Evolutionary conservation across 2,797 vertebrate species (phyloP).

Genomic region (Synanceia verrucosa): DNA sequence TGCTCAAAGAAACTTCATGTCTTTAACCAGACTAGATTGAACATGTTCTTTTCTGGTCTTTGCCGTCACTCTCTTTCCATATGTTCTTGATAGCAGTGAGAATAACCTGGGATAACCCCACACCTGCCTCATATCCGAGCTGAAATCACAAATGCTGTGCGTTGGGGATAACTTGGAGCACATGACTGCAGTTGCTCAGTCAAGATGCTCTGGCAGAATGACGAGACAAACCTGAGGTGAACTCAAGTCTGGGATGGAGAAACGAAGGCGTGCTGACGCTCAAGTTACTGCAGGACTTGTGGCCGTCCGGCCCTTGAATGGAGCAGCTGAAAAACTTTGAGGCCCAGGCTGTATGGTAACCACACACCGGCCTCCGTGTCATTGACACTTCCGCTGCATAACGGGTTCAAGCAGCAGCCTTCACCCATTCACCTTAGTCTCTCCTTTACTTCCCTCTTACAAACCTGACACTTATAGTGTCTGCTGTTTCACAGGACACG

Average conservation of each 20-base stretch:
- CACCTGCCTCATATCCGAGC: neutral
- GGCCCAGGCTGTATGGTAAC: conserved; percentile 63
- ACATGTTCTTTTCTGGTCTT: neutral
- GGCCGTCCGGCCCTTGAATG: conserved; percentile 56
- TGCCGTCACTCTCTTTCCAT: neutral
- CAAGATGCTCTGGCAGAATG: conserved; percentile 44
- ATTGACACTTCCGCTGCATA: conserved; percentile 70
- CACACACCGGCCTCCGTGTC: conserved; percentile 68
- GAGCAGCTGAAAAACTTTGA: conserved; percentile 52
- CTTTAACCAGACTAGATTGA: neutral
- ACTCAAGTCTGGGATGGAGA: conserved; percentile 22
- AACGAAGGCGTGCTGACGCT: conserved; percentile 40
- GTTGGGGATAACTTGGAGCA: conserved; percentile 8
- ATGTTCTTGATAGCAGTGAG: conserved; percentile 1
- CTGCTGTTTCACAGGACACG: conserved; percentile 13
- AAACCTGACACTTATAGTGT: conserved; percentile 40
- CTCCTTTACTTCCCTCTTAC: conserved; percentile 49
- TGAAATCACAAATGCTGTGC: conserved; percentile 16
- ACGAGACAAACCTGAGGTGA: conserved; percentile 47
- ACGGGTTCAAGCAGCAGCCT: conserved; percentile 54
- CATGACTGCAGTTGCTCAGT: conserved; percentile 34
- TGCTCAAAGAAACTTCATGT: neutral
- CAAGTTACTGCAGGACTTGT: conserved; percentile 62
- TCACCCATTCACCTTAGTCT: conserved; percentile 38
- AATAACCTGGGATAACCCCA: conserved; percentile 49